Conservation (phyloP, 1,140 invertebrate genomes). For the Aphelinus certus region DNA sequence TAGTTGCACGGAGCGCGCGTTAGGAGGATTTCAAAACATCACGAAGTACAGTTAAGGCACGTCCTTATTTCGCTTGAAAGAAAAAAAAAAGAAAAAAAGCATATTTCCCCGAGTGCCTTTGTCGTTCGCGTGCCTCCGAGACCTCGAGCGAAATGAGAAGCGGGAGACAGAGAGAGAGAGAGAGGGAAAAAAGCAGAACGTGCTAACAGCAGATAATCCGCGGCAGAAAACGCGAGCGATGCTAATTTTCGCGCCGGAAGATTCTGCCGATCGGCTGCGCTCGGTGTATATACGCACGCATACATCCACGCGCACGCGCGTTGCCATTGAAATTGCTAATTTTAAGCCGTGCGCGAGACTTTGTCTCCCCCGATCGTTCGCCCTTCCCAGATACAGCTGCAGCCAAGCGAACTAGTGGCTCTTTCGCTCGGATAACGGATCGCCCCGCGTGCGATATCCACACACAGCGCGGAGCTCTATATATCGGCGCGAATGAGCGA, state of each 20-base stretch:
- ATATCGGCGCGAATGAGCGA: too few species aligned
- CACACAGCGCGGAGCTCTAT: too few species aligned
- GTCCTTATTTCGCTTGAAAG: slow-evolving; percentile 1
- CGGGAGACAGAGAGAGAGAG: slow-evolving; percentile 1
- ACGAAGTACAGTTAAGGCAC: slow-evolving; percentile 17
- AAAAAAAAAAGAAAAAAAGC: background rate
- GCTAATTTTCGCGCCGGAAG: slow-evolving; percentile 18
- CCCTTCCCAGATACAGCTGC: too few species aligned
- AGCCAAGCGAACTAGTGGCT: too few species aligned
- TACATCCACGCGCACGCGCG: background rate
- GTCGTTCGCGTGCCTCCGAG: background rate
- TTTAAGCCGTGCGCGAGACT: slow-evolving; percentile 1
- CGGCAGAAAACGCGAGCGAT: background rate
- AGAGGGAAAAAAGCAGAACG: slow-evolving; percentile 2
- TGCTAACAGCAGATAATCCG: slow-evolving; percentile 25
- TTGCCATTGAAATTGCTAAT: slow-evolving; percentile 61
- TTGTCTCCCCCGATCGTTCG: too few species aligned
- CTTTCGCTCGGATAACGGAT: too few species aligned
- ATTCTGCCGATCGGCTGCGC: too few species aligned
- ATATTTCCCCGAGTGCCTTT: background rate
- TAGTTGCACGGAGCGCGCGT: background rate
- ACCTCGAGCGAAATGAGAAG: background rate
- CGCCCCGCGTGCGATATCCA: too few species aligned
- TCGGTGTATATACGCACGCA: too few species aligned
- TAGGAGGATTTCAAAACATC: background rate